These are phyloP conservation scores for Pentamera pediparva DNA, from an alignment of 53 echinoderm and acorn worm species.

Conservation along the genomic window DNA sequence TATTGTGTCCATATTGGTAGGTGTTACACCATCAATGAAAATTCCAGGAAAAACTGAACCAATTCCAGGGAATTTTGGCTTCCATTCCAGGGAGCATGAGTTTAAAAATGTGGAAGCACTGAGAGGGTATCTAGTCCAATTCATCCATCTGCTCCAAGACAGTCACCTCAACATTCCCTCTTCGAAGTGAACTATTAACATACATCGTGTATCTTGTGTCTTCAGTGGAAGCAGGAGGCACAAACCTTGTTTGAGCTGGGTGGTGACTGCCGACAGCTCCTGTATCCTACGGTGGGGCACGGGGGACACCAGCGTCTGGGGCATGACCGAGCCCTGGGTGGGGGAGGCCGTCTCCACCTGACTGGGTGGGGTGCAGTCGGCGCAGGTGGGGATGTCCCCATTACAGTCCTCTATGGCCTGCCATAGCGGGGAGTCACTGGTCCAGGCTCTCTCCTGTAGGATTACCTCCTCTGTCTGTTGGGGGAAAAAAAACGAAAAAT, in stretches of 20 bases:
- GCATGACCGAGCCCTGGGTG: slow-evolving; percentile 10
- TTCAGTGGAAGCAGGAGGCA: not conserved
- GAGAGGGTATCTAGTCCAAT: too few species aligned
- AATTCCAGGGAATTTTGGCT: too few species aligned
- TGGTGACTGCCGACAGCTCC: slow-evolving; percentile 48
- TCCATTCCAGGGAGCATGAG: too few species aligned
- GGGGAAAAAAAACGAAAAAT: not conserved
- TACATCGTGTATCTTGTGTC: too few species aligned
- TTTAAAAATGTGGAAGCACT: too few species aligned
- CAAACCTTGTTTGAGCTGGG: not conserved
- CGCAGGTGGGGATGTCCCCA: slow-evolving; percentile 68
- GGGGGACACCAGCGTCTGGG: slow-evolving; percentile 52
- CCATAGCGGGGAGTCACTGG: slow-evolving; percentile 79
- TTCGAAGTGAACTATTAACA: too few species aligned
- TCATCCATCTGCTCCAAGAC: too few species aligned
- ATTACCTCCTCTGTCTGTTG: slow-evolving; percentile 82
- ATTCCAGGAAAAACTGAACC: too few species aligned
- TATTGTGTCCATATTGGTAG: too few species aligned
- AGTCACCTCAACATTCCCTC: too few species aligned
- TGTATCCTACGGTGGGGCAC: slow-evolving; percentile 67
- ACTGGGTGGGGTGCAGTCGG: slow-evolving; percentile 67
- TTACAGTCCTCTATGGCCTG: slow-evolving; percentile 59
- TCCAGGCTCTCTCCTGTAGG: slow-evolving; percentile 81
- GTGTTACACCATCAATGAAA: too few species aligned
- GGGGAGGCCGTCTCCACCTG: slow-evolving; percentile 32